These are phyloP conservation scores for Empidonax alnorum DNA, from an alignment of 2,113 vertebrate genomes.

Conservation along the genomic window DNA sequence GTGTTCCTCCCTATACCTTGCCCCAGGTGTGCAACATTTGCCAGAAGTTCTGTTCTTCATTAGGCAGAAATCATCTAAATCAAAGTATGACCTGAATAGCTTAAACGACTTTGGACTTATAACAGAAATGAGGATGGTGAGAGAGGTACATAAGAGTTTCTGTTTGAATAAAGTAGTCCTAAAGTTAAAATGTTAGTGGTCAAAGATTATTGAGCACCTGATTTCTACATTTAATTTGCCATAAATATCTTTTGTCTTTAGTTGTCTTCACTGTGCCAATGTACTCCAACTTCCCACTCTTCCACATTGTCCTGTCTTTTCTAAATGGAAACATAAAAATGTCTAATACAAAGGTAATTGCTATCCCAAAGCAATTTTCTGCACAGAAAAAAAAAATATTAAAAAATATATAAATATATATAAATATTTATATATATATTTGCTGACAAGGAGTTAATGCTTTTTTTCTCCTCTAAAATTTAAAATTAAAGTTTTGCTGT, in stretches of 20 bases:
- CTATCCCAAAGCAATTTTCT: not conserved
- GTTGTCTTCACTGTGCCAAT: not conserved
- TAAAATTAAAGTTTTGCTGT: not conserved
- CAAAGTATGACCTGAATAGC: not conserved
- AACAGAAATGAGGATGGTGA: not conserved
- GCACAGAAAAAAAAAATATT: not conserved
- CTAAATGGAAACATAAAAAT: not conserved
- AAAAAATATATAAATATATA: not conserved
- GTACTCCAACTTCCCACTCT: not conserved
- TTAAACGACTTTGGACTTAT: not conserved
- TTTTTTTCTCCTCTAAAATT: not conserved
- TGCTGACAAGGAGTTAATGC: accelerated
- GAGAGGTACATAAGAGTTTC: not conserved
- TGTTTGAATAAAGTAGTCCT: not conserved
- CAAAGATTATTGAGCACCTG: not conserved
- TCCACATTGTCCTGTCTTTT: not conserved
- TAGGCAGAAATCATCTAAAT: not conserved
- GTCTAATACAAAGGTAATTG: not conserved
- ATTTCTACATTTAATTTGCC: not conserved
- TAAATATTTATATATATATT: too few relatives aligned
- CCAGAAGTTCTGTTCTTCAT: not conserved
- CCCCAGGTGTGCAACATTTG: not conserved
- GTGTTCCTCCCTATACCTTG: not conserved
- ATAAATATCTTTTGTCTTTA: not conserved
- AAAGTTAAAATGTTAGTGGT: not conserved